Evolutionary conservation across 2,113 vertebrate species (phyloP).

Genomic region (Telmatochromis sp.): DNA sequence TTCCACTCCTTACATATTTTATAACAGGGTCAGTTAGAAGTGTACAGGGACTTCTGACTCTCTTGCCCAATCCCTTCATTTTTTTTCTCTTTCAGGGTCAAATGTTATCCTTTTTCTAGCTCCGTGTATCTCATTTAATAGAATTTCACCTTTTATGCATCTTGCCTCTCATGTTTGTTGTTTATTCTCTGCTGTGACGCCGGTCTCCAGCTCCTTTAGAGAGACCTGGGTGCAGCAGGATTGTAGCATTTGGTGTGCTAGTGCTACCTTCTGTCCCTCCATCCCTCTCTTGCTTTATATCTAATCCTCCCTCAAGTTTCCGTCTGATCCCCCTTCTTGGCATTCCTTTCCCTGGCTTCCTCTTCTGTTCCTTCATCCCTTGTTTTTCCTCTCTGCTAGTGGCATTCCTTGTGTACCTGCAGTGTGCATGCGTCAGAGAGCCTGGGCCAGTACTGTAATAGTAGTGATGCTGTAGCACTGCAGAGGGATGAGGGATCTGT

Average conservation of each 20-base stretch:
- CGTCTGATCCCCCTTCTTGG: neutral
- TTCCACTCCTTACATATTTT: neutral
- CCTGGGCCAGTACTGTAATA: neutral
- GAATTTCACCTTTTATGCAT: neutral
- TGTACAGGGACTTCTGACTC: neutral
- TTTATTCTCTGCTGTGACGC: neutral
- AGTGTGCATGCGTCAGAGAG: conserved; percentile 42
- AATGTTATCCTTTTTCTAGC: neutral
- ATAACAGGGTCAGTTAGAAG: neutral
- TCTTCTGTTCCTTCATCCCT: neutral
- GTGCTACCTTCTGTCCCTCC: neutral
- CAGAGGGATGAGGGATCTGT: conserved; percentile 30
- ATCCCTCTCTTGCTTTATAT: neutral
- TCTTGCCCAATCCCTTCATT: neutral
- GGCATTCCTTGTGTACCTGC: conserved; percentile 54
- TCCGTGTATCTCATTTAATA: neutral
- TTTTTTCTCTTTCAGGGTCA: neutral
- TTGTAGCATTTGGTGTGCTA: neutral
- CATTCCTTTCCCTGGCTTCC: neutral
- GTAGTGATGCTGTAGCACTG: conserved; percentile 42
- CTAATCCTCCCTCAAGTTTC: neutral
- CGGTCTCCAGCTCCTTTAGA: neutral
- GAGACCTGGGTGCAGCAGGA: neutral
- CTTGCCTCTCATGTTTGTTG: neutral
- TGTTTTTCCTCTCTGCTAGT: neutral